A percentile compares a stretch with the other conserved stretches of the same genome.
Evolutionary conservation across 2,797 vertebrate species (phyloP).

Genomic region (Spheniscus humboldti): DNA sequence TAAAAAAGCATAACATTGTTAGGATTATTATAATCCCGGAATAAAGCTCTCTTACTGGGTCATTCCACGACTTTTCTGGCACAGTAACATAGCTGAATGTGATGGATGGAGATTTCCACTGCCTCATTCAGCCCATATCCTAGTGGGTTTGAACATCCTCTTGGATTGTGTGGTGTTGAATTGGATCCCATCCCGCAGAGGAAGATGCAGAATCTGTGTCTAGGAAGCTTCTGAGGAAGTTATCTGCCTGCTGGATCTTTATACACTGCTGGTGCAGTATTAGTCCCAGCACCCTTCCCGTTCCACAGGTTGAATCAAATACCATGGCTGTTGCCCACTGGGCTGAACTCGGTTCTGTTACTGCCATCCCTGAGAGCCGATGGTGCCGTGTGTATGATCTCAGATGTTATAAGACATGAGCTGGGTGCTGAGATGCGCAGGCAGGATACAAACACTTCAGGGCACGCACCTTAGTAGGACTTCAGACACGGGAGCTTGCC

Average conservation of each 20-base stretch:
- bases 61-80: not conserved
- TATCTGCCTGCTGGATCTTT: not conserved
- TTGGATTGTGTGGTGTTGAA: not conserved
- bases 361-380: accelerated
- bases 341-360: not conserved
- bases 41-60: not conserved
- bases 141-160: not conserved
- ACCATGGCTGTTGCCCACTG: accelerated
- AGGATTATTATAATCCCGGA: not conserved
- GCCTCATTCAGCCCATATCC: not conserved
- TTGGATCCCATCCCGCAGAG: not conserved
- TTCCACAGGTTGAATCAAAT: not conserved
- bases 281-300: not conserved
- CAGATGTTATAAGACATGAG: not conserved
- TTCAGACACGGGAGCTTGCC: not conserved
- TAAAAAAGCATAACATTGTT: not conserved
- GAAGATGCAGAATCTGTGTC: not conserved
- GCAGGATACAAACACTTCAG: not conserved
- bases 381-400: not conserved
- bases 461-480: not conserved
- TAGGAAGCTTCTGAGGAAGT: not conserved
- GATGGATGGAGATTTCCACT: not conserved
- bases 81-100: not conserved
- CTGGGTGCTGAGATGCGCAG: not conserved
- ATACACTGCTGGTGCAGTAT: not conserved